phyloP scores from a whole-genome alignment of 2,797 vertebrate genomes.

The Gymnopithys bicolor region DNA sequence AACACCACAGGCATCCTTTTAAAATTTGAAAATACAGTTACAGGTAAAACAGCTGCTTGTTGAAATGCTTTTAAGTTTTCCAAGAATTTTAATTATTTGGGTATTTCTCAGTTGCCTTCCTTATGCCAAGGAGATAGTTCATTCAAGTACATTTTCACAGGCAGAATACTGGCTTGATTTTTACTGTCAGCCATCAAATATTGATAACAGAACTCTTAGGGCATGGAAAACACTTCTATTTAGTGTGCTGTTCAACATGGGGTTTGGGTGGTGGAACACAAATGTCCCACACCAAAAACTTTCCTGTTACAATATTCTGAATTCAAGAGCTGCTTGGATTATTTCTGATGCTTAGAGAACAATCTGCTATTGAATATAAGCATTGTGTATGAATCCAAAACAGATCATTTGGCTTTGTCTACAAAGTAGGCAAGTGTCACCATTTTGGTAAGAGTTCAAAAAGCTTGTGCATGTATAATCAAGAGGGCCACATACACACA shows the following conservation, averaged over 20 bases:
- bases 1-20: neutral
- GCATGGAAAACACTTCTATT: neutral
- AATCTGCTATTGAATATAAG: neutral
- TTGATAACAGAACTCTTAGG: neutral
- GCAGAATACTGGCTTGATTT: neutral
- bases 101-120: neutral
- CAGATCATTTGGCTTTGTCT: neutral
- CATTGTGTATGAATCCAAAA: neutral
- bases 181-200: neutral
- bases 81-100: neutral
- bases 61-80: neutral
- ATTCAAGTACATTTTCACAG: neutral
- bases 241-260: neutral
- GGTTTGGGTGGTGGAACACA: neutral
- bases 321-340: neutral
- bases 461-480: neutral
- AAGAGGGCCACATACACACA: neutral
- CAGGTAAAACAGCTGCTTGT: neutral
- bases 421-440: neutral
- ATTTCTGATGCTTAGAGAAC: neutral
- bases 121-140: neutral
- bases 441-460: neutral
- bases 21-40: neutral
- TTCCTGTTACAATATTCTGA: neutral
- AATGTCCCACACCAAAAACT: neutral